Conservation (phyloP, 2,888 invertebrate genomes). For the Diarsia brunnea region DNA sequence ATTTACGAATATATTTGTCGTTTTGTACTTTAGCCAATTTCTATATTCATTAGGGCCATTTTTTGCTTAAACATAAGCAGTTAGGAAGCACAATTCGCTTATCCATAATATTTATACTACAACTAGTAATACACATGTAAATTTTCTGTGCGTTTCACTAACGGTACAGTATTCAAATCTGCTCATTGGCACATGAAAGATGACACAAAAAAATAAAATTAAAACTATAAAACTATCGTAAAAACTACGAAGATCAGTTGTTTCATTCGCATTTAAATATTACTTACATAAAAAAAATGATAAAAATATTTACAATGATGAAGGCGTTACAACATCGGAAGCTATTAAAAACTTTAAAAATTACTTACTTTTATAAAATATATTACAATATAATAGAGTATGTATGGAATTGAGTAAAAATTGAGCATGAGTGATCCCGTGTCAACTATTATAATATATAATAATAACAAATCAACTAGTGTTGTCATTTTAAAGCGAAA, state of each 20-base stretch:
- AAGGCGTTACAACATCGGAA: constrained; percentile 60
- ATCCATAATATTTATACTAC: constrained; percentile 78
- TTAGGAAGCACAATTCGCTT: constrained; percentile 88
- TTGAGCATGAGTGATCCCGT: constrained; percentile 78
- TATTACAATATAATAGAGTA: constrained; percentile 71
- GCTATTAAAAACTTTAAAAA: constrained; percentile 63
- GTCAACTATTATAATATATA: constrained; percentile 54
- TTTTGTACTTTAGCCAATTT: constrained; percentile 66
- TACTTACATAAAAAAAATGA: constrained; percentile 69
- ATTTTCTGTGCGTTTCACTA: constrained; percentile 67
- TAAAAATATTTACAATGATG: constrained; percentile 75
- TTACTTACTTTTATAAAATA: constrained; percentile 68
- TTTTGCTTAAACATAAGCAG: constrained; percentile 65
- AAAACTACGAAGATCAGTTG: constrained; percentile 86
- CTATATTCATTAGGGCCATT: constrained; percentile 40
- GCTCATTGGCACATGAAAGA: constrained; percentile 88
- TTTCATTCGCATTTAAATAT: constrained; percentile 82
- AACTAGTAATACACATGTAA: constrained; percentile 82
- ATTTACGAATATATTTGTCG: constrained; percentile 31
- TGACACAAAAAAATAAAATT: constrained; percentile 84
- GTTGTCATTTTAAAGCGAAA: constrained; percentile 79
- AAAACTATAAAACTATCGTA: constrained; percentile 75
- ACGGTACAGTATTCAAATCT: constrained; percentile 72
- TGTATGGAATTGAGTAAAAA: constrained; percentile 70
- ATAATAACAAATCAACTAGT: constrained; percentile 57